Conservation (phyloP, 1,140 invertebrate species). For the Nylanderia fulva region DNA sequence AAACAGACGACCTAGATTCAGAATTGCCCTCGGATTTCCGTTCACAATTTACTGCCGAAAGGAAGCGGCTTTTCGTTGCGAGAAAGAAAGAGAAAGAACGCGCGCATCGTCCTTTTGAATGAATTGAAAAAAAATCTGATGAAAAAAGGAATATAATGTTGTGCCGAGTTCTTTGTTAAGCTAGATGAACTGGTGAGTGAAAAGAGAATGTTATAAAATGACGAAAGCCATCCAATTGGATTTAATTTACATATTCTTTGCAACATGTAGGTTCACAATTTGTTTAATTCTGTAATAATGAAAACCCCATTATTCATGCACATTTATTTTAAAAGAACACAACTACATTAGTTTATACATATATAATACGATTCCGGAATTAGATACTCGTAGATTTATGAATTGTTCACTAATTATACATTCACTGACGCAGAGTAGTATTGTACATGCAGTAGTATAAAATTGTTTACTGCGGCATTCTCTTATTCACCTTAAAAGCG, state of each 20-base stretch:
- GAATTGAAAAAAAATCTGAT: conserved; percentile 33
- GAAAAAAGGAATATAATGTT: conserved; percentile 9
- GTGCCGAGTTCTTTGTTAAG: neutral
- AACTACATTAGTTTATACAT: neutral
- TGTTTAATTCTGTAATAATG: neutral
- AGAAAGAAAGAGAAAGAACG: neutral
- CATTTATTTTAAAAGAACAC: neutral
- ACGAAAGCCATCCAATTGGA: neutral
- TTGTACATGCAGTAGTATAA: neutral
- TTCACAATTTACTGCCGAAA: conserved; percentile 47
- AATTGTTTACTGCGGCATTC: conserved; percentile 3
- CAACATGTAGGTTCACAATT: neutral
- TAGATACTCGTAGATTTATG: neutral
- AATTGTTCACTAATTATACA: neutral
- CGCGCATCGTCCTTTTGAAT: neutral
- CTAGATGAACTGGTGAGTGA: neutral
- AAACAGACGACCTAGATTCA: conserved; percentile 41
- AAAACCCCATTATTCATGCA: neutral
- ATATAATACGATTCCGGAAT: neutral
- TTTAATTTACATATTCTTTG: neutral
- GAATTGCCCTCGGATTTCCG: conserved; percentile 38
- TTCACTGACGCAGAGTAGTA: neutral
- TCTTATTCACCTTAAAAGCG: neutral
- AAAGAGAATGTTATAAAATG: neutral
- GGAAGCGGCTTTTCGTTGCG: conserved; percentile 38